These are phyloP conservation scores for Rhynchotus rufescens DNA, from an alignment of 2,797 vertebrate species.

Conservation along the genomic window DNA sequence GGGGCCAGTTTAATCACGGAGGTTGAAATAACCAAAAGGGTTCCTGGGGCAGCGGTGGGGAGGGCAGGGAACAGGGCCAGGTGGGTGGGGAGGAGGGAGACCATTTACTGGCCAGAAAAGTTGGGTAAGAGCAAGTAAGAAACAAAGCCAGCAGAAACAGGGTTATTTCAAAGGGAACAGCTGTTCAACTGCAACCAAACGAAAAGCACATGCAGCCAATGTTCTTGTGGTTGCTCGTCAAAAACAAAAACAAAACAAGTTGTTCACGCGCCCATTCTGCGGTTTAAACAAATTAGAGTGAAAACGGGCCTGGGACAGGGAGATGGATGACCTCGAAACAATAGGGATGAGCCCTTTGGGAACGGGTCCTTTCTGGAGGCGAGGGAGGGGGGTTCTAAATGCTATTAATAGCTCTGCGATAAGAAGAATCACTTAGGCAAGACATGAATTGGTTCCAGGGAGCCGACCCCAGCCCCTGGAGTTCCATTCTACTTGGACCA, in stretches of 20 bases:
- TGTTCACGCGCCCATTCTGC: slow-evolving; percentile 20
- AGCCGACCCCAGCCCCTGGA: neutral
- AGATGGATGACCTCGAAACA: slow-evolving; percentile 54
- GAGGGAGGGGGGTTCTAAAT: neutral
- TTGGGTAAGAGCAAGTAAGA: slow-evolving; percentile 57
- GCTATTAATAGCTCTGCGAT: neutral
- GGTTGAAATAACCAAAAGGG: slow-evolving; percentile 73
- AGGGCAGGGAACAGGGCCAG: slow-evolving; percentile 28
- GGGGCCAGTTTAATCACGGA: slow-evolving; percentile 73
- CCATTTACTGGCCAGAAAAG: slow-evolving; percentile 25
- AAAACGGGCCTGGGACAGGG: slow-evolving; percentile 37
- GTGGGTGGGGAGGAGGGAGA: slow-evolving; percentile 45
- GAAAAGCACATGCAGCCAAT: slow-evolving; percentile 55
- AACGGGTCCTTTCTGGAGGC: slow-evolving; percentile 23
- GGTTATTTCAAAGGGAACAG: slow-evolving; percentile 69
- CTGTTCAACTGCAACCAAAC: slow-evolving; percentile 66
- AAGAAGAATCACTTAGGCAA: neutral
- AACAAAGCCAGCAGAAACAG: slow-evolving; percentile 63
- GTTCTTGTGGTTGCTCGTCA: slow-evolving; percentile 25
- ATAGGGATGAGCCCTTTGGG: slow-evolving; percentile 23
- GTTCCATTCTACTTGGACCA: neutral
- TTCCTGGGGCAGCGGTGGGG: slow-evolving; percentile 36
- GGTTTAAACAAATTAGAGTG: slow-evolving; percentile 67
- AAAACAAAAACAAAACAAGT: slow-evolving; percentile 48
- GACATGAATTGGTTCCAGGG: neutral